Conservation (phyloP, 2,113 vertebrate species). For the Vimba vimba region DNA sequence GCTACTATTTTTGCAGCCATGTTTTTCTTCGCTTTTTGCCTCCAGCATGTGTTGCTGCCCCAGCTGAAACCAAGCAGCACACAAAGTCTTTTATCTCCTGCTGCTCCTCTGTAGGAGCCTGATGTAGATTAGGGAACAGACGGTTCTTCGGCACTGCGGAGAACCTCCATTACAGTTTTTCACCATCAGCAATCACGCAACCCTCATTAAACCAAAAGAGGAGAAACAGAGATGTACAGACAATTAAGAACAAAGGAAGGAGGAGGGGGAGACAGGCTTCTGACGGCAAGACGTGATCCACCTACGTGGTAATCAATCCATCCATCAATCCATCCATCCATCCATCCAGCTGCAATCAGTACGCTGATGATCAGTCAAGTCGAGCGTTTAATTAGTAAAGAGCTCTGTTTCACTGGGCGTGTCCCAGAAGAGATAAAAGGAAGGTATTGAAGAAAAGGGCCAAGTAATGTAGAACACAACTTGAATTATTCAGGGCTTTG, state of each 20-base stretch:
- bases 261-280: slow-evolving; percentile 17
- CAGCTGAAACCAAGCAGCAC: slow-evolving; percentile 54
- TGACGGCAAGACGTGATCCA: background rate
- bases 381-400: slow-evolving; percentile 46
- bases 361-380: slow-evolving; percentile 46
- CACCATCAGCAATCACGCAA: slow-evolving; percentile 47
- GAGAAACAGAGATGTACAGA: slow-evolving; percentile 3
- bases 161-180: slow-evolving; percentile 39
- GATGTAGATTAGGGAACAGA: slow-evolving; percentile 58
- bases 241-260: slow-evolving; percentile 46
- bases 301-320: slow-evolving; percentile 49
- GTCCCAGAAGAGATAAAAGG: slow-evolving; percentile 44
- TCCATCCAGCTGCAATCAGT: slow-evolving; percentile 35
- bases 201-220: slow-evolving; percentile 52
- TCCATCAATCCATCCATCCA: slow-evolving; percentile 47
- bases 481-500: slow-evolving; percentile 56
- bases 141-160: slow-evolving; percentile 33
- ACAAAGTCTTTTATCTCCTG: slow-evolving; percentile 59
- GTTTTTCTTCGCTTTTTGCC: slow-evolving; percentile 37
- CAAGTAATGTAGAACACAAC: slow-evolving; percentile 31
- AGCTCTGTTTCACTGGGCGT: slow-evolving; percentile 51
- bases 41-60: slow-evolving; percentile 54
- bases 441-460: slow-evolving; percentile 23
- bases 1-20: slow-evolving; percentile 38
- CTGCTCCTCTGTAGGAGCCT: slow-evolving; percentile 55